Evolutionary conservation across 2,888 invertebrate species (phyloP), one percentile per base, ranked within the genome.

Genomic region (Apamea anceps): DNA sequence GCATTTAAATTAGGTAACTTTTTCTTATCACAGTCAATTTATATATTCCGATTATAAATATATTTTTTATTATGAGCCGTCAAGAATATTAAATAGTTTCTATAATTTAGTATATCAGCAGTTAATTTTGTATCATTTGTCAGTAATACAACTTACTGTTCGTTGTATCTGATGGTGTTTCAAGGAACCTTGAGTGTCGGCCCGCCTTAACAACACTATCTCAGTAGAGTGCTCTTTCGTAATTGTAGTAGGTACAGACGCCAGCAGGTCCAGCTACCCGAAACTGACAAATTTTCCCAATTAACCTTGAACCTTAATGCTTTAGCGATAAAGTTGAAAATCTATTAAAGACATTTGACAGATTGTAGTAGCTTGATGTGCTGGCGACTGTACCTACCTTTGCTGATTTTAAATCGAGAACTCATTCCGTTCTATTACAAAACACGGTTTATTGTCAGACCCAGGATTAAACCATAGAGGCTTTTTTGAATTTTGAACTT

Each of bases 51-150:
- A 83, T 75, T 82, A 88, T 81, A 82, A 81, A 83, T 78, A 87
- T 77, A 86, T 87, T 87, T 79, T 84, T 68, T 86, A 83, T 80
- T 86, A 86, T 79, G 83, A 89, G 89, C 94, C 94, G 94, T 94
- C 94, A 94, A 92, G 92, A 94, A 94, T 94, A 94, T 94, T 94
- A 93, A 92, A 92, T 93, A 93, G 92, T 93, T 92, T 82, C 66
- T 77, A 77, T 73, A 67, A 37, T 82, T 85, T 81, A 75, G 57
- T 87, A 42, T 42, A 42, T 42, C 7, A 84, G 60, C 74, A 75
- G 79, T 45, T 75, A 83, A 81, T 86, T 82, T 82, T 83, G 79
- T 65, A 80, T 81, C 18, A 70, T 80, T 71, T 82, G 57, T 80
- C 78, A 76, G 62, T 73, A 57, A 75, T 84, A 89, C 89, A 92